Percentiles rank a stretch among this genome's conserved stretches.
Evolutionary conservation across 2,888 invertebrate species (phyloP).

Genomic region (Toxonevra muliebris): DNA sequence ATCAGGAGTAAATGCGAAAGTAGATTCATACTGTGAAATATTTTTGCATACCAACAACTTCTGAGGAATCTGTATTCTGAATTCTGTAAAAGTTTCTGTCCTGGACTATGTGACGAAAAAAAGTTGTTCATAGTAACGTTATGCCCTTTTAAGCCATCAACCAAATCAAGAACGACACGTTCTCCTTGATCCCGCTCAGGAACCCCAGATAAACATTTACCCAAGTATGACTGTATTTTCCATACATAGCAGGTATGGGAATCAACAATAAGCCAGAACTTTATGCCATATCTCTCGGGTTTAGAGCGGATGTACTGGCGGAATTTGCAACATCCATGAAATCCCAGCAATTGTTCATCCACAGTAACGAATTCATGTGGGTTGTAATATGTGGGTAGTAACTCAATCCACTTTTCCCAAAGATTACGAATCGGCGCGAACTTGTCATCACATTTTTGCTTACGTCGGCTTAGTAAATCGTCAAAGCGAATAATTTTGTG

Average conservation of each 20-base stretch:
- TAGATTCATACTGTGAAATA: too few species aligned
- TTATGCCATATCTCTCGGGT: too few species aligned
- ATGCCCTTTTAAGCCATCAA: too few species aligned
- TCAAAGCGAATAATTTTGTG: slow-evolving; percentile 18
- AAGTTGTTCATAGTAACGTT: slow-evolving; percentile 23
- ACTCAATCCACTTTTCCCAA: slow-evolving; percentile 23
- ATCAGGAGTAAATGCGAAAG: too few species aligned
- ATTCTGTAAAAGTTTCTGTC: slow-evolving; percentile 21
- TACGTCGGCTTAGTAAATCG: slow-evolving; percentile 15
- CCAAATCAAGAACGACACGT: slow-evolving; percentile 3
- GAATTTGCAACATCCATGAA: slow-evolving; percentile 26
- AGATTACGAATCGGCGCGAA: too few species aligned
- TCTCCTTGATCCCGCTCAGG: slow-evolving; percentile 45
- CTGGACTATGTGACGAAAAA: slow-evolving; percentile 23
- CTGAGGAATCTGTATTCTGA: slow-evolving; percentile 25
- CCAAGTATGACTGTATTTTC: too few species aligned
- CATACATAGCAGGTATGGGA: slow-evolving; percentile 23
- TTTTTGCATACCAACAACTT: slow-evolving; percentile 21
- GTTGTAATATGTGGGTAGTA: neutral
- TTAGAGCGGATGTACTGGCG: slow-evolving; percentile 25
- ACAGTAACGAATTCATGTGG: slow-evolving; percentile 22
- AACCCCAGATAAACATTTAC: neutral
- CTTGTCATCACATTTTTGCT: too few species aligned
- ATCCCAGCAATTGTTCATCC: slow-evolving; percentile 24
- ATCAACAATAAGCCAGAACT: slow-evolving; percentile 22